These are phyloP conservation scores for Anthoscopus minutus DNA, from an alignment of 2,113 vertebrate species.

Conservation along the genomic window DNA sequence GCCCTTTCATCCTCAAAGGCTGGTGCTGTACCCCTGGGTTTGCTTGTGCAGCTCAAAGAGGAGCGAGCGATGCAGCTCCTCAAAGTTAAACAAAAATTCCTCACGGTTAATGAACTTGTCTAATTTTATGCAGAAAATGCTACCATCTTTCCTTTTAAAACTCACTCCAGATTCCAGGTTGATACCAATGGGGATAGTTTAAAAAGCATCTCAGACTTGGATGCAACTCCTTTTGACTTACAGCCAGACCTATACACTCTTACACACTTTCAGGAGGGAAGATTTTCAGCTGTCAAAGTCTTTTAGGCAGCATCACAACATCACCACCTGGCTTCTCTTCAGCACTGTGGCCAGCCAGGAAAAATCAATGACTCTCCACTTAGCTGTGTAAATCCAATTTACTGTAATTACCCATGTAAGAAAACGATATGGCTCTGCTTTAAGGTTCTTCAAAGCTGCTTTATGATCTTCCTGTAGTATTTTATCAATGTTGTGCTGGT, in stretches of 20 bases:
- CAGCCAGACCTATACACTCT: not conserved
- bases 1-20: constrained; percentile 33
- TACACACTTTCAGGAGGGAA: not conserved
- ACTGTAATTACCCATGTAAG: constrained; percentile 1
- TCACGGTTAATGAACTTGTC: constrained; percentile 57
- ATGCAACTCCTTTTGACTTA: constrained; percentile 44
- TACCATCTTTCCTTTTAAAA: constrained; percentile 17
- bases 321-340: constrained; percentile 12
- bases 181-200: not conserved
- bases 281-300: not conserved
- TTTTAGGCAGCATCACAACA: not conserved
- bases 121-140: constrained; percentile 65
- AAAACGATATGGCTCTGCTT: not conserved
- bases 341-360: not conserved
- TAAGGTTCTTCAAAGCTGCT: not conserved
- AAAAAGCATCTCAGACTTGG: constrained; percentile 1
- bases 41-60: constrained; percentile 54
- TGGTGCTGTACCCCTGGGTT: constrained; percentile 49
- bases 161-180: constrained; percentile 33
- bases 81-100: constrained; percentile 59
- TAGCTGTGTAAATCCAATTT: constrained; percentile 20
- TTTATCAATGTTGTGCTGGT: not conserved
- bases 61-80: not conserved
- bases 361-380: constrained; percentile 11
- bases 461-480: not conserved